These are phyloP conservation scores for Mallotus villosus DNA, from an alignment of 2,797 vertebrate species.

Conservation along the genomic window DNA sequence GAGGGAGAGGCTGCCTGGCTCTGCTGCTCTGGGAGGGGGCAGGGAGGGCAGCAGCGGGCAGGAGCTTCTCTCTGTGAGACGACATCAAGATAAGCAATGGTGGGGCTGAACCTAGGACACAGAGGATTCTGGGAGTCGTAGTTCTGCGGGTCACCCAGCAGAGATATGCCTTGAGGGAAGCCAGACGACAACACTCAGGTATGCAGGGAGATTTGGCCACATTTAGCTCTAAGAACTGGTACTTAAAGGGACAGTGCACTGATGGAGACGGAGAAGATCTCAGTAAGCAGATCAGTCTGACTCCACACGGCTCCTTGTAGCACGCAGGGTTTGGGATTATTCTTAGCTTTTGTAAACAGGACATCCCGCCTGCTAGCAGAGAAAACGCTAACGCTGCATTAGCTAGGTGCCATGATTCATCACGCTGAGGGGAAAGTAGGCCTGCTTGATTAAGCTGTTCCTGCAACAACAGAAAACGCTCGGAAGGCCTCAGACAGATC, in stretches of 20 bases:
- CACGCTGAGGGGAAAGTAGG: conserved; percentile 24
- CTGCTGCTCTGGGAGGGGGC: no score
- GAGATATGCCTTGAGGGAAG: not conserved
- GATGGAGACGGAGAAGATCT: conserved; percentile 13
- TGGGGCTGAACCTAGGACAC: no score
- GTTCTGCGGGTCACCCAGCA: conserved; percentile 7
- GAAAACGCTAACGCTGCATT: conserved; percentile 60
- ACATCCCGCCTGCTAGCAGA: conserved; percentile 43
- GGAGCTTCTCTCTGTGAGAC: no score
- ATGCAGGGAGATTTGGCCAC: no score
- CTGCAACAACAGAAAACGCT: not conserved
- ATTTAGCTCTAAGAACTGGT: not conserved
- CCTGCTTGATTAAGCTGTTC: not conserved
- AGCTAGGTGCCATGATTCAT: conserved; percentile 54
- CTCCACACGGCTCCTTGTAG: conserved; percentile 45
- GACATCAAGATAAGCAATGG: not conserved
- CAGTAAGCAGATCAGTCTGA: conserved; percentile 13
- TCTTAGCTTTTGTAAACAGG: conserved; percentile 58
- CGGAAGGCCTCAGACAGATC: no score
- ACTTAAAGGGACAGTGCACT: not conserved
- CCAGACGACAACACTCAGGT: no score
- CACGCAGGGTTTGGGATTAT: conserved; percentile 50
- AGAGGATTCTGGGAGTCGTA: conserved; percentile 8
- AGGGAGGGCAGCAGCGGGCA: no score
- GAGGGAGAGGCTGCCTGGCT: no score